Evolutionary conservation across 2,113 vertebrate genomes (phyloP), one percentile per base, ranked within the genome.

Genomic region (Tyrannus savana): DNA sequence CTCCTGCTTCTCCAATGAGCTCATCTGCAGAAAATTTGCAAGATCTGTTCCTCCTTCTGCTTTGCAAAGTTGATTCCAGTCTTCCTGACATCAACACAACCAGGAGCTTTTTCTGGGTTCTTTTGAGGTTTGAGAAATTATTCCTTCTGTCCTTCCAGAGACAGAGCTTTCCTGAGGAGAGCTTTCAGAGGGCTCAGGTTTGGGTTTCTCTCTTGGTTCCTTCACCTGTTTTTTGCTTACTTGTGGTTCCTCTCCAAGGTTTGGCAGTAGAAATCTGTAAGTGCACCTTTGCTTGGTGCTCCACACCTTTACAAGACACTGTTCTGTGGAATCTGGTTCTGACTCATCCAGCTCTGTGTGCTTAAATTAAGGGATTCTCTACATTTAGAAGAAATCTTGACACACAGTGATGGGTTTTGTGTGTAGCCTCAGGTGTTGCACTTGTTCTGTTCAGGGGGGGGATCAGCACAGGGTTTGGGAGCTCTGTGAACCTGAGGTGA

Each of bases 1-100:
- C 89, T 91, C 87, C 75, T 95, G 69, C 69, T 91, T 86, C 75
- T 90, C 63, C 67, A 67, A 0, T 74, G 35, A 87, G 27, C 42
- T 94, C 47, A 21, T 87, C 75, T 91, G 85, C 72, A 19, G 91
- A 47, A 67, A 42, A 74, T 84, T 85, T 87, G 56, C 19, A 85
- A 92, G 76, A 83, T 85, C 87, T 87, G 53, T 60, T 93, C 63
- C 59, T 85, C 69, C 87, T 95, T 85, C 78, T 93, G 90, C 62
- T 95, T 84, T 93, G 68, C 7, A 1, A 67, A 89, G 59, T 74
- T 80, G 41, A 33, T 88, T 96, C 72, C 72, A 91, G 4, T 88
- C 73, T 75, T 89, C 53, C 87, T 95, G 59, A 80, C 56, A 74
- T 84, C 75, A 75, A 14, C 44, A 42, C 39, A 63, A 49, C 6